These are phyloP conservation scores for Pteropus rufus DNA, from an alignment of 2,797 vertebrate species.

Conservation along the genomic window DNA sequence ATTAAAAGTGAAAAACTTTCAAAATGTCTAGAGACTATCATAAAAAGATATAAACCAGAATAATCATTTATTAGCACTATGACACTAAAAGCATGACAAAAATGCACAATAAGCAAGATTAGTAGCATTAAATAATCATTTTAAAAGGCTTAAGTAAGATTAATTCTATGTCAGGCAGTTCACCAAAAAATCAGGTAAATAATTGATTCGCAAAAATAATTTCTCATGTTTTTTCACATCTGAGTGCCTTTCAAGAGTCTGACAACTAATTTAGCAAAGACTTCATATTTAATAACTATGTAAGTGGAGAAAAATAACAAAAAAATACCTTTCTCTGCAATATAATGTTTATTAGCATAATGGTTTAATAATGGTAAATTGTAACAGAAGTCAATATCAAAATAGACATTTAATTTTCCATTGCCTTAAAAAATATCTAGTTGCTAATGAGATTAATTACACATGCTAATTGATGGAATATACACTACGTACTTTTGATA, in stretches of 20 bases:
- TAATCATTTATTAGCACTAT: background rate
- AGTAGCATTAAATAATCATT: background rate
- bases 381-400: background rate
- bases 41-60: constrained; percentile 16
- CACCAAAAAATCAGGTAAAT: background rate
- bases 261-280: background rate
- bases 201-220: background rate
- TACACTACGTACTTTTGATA: background rate
- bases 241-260: background rate
- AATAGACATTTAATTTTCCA: background rate
- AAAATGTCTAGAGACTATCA: constrained; percentile 8
- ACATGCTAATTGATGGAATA: background rate
- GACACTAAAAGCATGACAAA: background rate
- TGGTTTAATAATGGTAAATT: background rate
- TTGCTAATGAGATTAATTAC: background rate
- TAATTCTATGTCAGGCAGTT: background rate
- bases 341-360: background rate
- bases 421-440: background rate
- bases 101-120: background rate
- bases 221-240: background rate
- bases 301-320: constrained; percentile 8
- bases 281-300: background rate
- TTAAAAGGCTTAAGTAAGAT: constrained; percentile 4
- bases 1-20: constrained; percentile 46
- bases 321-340: background rate